These are phyloP conservation scores for Arenicola marina DNA, from an alignment of 2,888 invertebrate species.

Conservation along the genomic window DNA sequence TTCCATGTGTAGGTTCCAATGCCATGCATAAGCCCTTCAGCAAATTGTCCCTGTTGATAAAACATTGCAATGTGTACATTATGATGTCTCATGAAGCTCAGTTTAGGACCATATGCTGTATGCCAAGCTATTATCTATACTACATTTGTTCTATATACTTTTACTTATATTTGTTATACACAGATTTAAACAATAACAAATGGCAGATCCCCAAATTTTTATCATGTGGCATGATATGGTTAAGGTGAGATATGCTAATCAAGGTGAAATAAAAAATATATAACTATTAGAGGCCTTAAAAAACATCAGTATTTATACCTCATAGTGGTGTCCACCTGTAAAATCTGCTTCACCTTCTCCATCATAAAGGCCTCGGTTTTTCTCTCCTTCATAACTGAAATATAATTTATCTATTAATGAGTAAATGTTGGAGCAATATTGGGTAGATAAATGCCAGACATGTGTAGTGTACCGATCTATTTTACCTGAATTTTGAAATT, in stretches of 20 bases:
- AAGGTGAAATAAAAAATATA: background rate
- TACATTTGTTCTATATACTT: too few species aligned
- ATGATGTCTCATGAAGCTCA: too few species aligned
- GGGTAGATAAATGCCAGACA: too few species aligned
- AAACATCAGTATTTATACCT: conserved; percentile 35
- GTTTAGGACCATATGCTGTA: background rate
- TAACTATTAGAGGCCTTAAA: background rate
- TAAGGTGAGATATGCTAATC: background rate
- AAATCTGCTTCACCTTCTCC: conserved; percentile 55
- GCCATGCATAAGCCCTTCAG: conserved; percentile 61
- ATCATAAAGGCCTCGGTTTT: conserved; percentile 55
- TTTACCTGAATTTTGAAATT: too few species aligned
- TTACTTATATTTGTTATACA: too few species aligned
- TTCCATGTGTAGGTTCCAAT: conserved; percentile 58
- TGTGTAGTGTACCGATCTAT: too few species aligned
- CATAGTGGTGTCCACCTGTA: conserved; percentile 55
- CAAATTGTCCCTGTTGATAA: conserved; percentile 54
- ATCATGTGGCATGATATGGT: background rate
- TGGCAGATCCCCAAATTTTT: background rate
- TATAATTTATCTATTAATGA: background rate
- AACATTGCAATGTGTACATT: conserved; percentile 10
- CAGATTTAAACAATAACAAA: background rate
- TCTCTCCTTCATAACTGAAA: conserved; percentile 58
- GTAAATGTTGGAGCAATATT: too few species aligned
- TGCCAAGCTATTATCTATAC: background rate